A percentile compares a stretch with the other conserved stretches of the same genome.
phyloP scores from a whole-genome alignment of 2,113 vertebrate genomes.

The Odocoileus hemionus region DNA sequence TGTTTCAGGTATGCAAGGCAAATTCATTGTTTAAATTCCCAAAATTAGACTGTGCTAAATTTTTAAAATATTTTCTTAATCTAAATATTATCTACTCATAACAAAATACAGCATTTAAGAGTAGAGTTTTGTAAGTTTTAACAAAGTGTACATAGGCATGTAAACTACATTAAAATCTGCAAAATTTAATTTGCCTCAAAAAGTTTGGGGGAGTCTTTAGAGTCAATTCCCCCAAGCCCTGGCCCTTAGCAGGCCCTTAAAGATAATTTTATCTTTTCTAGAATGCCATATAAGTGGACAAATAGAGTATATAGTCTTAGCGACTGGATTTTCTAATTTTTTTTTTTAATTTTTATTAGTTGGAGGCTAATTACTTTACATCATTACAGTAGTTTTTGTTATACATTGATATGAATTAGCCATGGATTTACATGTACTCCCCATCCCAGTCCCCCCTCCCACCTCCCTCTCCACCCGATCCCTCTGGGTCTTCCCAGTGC shows the following conservation, averaged over 20 bases:
- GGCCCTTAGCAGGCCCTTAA: not conserved
- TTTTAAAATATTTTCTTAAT: not conserved
- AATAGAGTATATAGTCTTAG: not conserved
- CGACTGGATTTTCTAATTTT: not conserved
- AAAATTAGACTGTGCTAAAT: not conserved
- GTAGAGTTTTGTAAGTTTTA: not conserved
- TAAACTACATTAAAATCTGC: not conserved
- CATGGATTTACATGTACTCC: too few species aligned
- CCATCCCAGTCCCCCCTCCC: too few species aligned
- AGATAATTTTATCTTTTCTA: too few species aligned
- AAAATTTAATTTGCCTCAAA: not conserved
- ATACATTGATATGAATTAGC: too few species aligned
- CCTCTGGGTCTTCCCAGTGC: too few species aligned
- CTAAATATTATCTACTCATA: not conserved
- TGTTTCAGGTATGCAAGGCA: not conserved
- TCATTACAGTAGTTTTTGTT: too few species aligned
- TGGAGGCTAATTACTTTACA: too few species aligned
- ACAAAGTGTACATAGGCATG: not conserved
- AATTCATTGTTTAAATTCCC: not conserved
- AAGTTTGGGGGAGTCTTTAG: not conserved
- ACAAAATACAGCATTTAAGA: not conserved
- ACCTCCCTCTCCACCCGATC: too few species aligned
- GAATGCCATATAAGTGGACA: not conserved
- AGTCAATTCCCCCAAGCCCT: not conserved
- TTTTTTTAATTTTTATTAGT: too few species aligned